Evolutionary conservation across 2,797 vertebrate species (phyloP).

Genomic region (Cynopterus sphinx): DNA sequence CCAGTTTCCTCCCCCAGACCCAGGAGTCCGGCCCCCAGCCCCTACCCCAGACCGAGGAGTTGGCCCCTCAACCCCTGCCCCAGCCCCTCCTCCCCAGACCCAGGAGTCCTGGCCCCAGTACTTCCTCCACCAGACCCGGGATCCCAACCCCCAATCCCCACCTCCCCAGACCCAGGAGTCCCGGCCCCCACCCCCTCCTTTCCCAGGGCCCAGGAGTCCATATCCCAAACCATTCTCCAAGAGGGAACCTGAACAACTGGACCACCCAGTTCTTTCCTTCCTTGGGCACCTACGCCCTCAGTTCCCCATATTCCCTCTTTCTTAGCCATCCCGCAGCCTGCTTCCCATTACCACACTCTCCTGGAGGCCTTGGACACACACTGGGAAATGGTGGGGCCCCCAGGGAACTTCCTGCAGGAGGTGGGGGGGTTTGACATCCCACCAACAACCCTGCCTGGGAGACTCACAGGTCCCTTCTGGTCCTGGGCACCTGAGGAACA

Average conservation of each 20-base stretch:
- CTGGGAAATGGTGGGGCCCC: neutral
- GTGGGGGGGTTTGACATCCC: accelerated
- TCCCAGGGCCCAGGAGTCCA: neutral
- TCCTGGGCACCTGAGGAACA: neutral
- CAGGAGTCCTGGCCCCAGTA: accelerated
- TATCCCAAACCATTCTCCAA: neutral
- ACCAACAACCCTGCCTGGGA: neutral
- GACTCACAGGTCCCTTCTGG: neutral
- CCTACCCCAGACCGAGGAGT: too few relatives aligned
- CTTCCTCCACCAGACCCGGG: too few relatives aligned
- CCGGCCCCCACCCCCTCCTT: neutral
- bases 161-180: neutral
- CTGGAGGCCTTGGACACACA: neutral
- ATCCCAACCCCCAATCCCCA: too few relatives aligned
- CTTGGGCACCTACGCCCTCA: too few relatives aligned
- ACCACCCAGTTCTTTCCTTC: neutral
- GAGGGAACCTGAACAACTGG: neutral
- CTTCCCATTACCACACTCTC: neutral
- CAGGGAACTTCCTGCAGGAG: neutral
- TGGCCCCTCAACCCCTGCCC: too few relatives aligned
- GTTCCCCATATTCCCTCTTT: neutral
- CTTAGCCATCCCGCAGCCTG: neutral
- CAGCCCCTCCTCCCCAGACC: too few relatives aligned
- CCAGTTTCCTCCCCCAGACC: too few relatives aligned
- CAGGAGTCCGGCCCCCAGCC: neutral